phyloP scores from a whole-genome alignment of 1,140 invertebrate species.

The Calliopsis andreniformis region DNA sequence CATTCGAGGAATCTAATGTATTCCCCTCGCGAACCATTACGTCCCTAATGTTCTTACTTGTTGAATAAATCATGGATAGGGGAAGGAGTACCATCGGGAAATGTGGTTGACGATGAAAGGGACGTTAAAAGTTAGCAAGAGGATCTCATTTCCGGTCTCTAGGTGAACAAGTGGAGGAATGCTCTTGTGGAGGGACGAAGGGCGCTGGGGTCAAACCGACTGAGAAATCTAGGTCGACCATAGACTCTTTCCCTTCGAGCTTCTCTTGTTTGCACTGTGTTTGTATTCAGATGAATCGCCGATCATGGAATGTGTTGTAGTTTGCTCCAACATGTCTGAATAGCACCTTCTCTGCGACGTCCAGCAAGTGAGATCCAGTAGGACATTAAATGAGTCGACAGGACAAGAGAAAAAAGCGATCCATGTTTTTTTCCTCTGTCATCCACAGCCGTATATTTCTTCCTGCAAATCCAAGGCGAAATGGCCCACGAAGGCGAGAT shows the following conservation, averaged over 20 bases:
- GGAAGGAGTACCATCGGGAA: background rate
- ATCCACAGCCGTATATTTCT: background rate
- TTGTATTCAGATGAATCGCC: too few species aligned
- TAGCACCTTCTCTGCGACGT: too few species aligned
- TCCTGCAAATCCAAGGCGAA: background rate
- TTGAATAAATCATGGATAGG: background rate
- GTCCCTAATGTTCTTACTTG: background rate
- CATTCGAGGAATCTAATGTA: background rate
- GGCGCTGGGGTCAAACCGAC: too few species aligned
- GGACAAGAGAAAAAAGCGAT: background rate
- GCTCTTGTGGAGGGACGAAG: too few species aligned
- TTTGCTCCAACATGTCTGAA: too few species aligned
- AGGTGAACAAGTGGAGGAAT: too few species aligned
- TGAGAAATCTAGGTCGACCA: too few species aligned
- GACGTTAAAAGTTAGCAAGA: conserved; percentile 6
- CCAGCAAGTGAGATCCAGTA: too few species aligned
- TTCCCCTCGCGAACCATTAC: background rate
- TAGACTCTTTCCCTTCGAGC: too few species aligned
- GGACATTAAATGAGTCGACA: background rate
- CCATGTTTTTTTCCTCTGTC: background rate
- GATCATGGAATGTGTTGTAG: too few species aligned
- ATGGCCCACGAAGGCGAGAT: background rate
- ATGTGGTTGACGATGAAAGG: background rate
- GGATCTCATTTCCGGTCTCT: too few species aligned
- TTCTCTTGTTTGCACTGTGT: too few species aligned